phyloP scores from a whole-genome alignment of 2,888 invertebrate genomes.

The Scaptomyza reducta region DNA sequence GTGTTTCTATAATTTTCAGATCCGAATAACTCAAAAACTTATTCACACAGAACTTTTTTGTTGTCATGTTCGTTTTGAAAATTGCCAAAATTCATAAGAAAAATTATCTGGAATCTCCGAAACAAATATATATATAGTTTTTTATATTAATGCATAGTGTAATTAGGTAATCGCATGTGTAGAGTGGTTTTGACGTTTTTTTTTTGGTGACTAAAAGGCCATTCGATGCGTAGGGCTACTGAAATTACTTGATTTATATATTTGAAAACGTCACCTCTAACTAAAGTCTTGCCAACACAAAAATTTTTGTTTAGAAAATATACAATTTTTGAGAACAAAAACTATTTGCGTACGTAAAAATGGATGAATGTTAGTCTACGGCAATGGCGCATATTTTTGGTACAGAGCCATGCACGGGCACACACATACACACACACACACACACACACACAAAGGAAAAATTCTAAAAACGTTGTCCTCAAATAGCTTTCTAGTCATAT shows the following conservation, averaged over 20 bases:
- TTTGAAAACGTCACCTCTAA: constrained; percentile 63
- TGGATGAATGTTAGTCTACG: constrained; percentile 67
- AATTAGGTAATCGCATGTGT: constrained; percentile 24
- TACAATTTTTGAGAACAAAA: constrained; percentile 68
- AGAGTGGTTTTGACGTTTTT: constrained; percentile 15
- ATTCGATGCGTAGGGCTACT: constrained; percentile 50
- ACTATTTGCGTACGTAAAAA: constrained; percentile 69
- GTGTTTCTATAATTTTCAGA: too few relatives aligned
- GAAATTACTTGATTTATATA: constrained; percentile 62
- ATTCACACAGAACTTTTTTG: too few relatives aligned
- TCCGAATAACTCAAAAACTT: too few relatives aligned
- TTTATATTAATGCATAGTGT: too few relatives aligned
- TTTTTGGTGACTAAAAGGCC: constrained; percentile 47
- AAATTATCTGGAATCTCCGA: too few relatives aligned
- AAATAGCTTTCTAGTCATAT: constrained; percentile 53
- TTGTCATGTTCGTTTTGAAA: too few relatives aligned
- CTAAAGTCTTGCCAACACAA: constrained; percentile 63
- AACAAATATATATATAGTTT: too few relatives aligned
- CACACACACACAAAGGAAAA: constrained; percentile 41
- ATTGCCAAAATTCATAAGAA: too few relatives aligned
- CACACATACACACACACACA: constrained; percentile 21
- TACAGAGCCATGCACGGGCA: constrained; percentile 62
- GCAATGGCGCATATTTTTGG: constrained; percentile 68
- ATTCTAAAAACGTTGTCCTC: constrained; percentile 64
- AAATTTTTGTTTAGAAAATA: constrained; percentile 56